phyloP scores from a whole-genome alignment of 2,797 vertebrate genomes.

The Salarias fasciatus region DNA sequence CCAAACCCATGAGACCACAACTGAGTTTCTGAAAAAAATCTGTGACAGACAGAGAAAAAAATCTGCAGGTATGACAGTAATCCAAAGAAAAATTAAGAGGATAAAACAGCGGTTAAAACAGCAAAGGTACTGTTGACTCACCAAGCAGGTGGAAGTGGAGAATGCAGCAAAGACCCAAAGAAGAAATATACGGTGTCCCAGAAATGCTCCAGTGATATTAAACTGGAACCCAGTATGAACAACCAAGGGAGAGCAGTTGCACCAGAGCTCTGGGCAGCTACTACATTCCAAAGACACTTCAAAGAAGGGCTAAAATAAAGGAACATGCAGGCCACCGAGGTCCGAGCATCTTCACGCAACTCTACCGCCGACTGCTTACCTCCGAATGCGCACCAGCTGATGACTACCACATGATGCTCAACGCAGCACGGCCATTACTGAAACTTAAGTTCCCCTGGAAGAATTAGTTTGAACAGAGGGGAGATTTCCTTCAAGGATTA shows the following conservation, averaged over 20 bases:
- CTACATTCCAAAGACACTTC: constrained; percentile 79
- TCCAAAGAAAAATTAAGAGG: constrained; percentile 8
- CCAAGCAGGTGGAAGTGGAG: constrained; percentile 57
- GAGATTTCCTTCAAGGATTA: constrained; percentile 76
- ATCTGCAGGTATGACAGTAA: constrained; percentile 5
- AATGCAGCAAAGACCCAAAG: constrained; percentile 28
- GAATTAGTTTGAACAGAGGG: constrained; percentile 53
- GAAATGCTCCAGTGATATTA: constrained; percentile 17
- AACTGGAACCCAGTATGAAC: constrained; percentile 36
- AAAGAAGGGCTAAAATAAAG: constrained; percentile 69
- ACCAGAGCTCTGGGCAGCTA: constrained; percentile 64
- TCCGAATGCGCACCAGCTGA: constrained; percentile 26
- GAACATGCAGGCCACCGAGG: constrained; percentile 44
- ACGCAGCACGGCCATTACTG: constrained; percentile 28
- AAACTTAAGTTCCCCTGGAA: constrained; percentile 40
- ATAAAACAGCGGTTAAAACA: constrained; percentile 3
- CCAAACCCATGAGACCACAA: constrained; percentile 46
- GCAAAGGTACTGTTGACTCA: constrained; percentile 60
- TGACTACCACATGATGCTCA: constrained; percentile 9
- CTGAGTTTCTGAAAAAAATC: constrained; percentile 24
- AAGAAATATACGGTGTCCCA: constrained; percentile 32
- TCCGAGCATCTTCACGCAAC: constrained; percentile 39
- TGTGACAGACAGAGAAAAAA: constrained; percentile 14
- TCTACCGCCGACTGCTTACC: constrained; percentile 34
- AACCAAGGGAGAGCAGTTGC: constrained; percentile 37